These are phyloP conservation scores for Pardalotus punctatus DNA, from an alignment of 2,113 vertebrate genomes.

Conservation along the genomic window DNA sequence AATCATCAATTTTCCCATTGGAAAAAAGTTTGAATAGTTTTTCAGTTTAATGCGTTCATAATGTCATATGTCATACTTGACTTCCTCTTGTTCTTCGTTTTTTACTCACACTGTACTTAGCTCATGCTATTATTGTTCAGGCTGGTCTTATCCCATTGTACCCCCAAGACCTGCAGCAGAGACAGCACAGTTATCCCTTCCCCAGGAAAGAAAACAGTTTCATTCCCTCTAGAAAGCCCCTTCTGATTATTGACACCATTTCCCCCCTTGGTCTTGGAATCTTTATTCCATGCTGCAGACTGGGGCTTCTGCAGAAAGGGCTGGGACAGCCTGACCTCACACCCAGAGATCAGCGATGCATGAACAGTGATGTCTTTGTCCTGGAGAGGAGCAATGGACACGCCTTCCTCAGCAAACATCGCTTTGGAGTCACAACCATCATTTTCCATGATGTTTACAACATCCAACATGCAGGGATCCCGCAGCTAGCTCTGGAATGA, in stretches of 20 bases:
- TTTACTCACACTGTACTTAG: background rate
- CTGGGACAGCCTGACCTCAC: background rate
- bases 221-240: background rate
- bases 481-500: background rate
- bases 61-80: background rate
- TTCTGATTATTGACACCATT: background rate
- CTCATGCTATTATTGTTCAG: background rate
- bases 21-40: constrained; percentile 2
- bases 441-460: background rate
- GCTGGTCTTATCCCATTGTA: background rate
- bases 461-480: background rate
- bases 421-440: background rate
- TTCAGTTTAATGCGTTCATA: constrained; percentile 14
- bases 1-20: constrained; percentile 2
- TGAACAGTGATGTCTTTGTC: background rate
- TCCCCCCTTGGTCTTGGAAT: background rate
- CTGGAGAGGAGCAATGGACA: background rate
- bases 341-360: background rate
- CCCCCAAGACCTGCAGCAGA: background rate
- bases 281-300: background rate
- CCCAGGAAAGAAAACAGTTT: background rate
- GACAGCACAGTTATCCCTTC: background rate
- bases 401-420: background rate
- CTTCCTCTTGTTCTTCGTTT: constrained; percentile 14
- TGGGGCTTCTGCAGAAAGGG: background rate